Conservation (phyloP, 2,797 vertebrate species). For the Malurus leucopterus region DNA sequence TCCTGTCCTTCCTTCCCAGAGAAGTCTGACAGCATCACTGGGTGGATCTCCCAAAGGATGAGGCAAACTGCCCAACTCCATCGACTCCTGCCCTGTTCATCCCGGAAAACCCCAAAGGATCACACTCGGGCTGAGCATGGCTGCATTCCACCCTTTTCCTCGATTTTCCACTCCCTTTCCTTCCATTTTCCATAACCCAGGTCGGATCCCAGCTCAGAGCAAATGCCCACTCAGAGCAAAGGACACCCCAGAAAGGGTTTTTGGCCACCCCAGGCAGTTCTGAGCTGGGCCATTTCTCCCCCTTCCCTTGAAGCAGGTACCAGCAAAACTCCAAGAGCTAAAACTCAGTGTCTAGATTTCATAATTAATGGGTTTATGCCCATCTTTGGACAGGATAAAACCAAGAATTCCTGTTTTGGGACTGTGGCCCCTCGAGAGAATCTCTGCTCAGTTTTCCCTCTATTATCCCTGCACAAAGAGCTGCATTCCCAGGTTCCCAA, state of each 20-base stretch:
- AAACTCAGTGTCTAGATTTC: not conserved
- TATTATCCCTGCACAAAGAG: not conserved
- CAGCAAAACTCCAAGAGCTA: not conserved
- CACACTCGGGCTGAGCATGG: rapidly evolving
- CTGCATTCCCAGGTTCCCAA: not conserved
- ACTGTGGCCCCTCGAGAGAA: not conserved
- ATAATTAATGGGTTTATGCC: not conserved
- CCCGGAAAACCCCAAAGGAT: not conserved
- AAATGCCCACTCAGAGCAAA: no score
- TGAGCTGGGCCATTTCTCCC: not conserved
- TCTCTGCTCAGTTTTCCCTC: not conserved
- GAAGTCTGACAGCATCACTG: not conserved
- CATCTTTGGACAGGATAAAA: not conserved
- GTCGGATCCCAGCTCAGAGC: no score
- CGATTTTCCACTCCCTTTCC: not conserved
- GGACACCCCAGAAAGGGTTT: not conserved
- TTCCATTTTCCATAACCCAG: not conserved
- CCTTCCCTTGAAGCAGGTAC: not conserved
- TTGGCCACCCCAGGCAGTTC: not conserved
- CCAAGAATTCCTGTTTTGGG: not conserved
- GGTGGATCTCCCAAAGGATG: not conserved
- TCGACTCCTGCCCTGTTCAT: not conserved
- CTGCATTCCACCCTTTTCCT: not conserved
- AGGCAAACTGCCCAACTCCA: not conserved
- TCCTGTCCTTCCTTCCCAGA: not conserved